Conservation (phyloP, 2,797 vertebrate genomes). For the Syngnathus acus region DNA sequence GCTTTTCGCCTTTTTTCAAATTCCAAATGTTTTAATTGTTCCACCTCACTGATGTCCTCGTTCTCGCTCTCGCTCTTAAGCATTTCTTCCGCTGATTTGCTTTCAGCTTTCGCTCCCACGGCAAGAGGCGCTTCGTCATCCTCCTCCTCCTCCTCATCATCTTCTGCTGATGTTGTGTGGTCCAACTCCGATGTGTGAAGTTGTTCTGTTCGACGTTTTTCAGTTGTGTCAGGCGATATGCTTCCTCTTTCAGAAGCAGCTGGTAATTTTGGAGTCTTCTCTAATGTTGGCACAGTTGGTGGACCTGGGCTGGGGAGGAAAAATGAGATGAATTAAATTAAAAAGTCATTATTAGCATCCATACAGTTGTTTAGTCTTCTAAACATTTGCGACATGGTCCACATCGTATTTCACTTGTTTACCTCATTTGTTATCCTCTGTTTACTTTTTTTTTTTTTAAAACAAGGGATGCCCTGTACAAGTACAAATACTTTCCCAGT, state of each 20-base stretch:
- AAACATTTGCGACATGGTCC: not conserved
- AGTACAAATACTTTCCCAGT: too few relatives aligned
- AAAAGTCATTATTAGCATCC: not conserved
- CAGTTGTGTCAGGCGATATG: conserved; percentile 6
- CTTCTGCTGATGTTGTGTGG: not conserved
- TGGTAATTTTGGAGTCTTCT: conserved; percentile 16
- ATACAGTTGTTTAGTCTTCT: not conserved
- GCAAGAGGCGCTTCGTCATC: conserved; percentile 38
- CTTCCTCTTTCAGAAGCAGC: not conserved
- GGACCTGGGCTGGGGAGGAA: conserved; percentile 35
- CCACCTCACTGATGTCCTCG: conserved; percentile 21
- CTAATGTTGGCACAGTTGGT: conserved; percentile 5
- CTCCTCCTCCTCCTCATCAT: conserved; percentile 26
- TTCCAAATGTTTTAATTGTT: conserved; percentile 31
- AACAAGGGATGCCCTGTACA: not conserved
- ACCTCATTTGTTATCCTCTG: too few relatives aligned
- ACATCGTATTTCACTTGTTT: not conserved
- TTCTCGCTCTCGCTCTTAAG: conserved; percentile 23
- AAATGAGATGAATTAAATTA: not conserved
- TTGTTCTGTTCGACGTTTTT: conserved; percentile 4
- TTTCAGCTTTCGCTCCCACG: conserved; percentile 39
- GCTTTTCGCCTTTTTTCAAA: conserved; percentile 30
- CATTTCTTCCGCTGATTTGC: conserved; percentile 18
- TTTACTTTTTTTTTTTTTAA: too few relatives aligned
- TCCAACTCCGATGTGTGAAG: not conserved